phyloP scores from a whole-genome alignment of 2,797 vertebrate genomes.

The Loriculus beryllinus region DNA sequence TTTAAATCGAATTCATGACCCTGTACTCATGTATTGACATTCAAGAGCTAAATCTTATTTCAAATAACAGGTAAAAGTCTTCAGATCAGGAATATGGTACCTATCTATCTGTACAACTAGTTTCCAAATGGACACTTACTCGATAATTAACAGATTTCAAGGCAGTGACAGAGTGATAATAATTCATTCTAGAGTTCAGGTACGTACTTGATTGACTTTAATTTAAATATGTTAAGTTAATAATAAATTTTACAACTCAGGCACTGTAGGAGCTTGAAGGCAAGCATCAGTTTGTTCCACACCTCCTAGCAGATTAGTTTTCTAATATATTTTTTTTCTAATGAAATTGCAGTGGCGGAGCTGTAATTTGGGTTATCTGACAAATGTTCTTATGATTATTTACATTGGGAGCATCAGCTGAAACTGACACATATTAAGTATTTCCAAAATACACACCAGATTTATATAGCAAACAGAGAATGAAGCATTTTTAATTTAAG shows the following conservation, averaged over 20 bases:
- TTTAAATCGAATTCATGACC: slow-evolving; percentile 15
- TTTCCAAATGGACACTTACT: slow-evolving; percentile 25
- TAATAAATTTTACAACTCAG: slow-evolving; percentile 10
- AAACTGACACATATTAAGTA: neutral
- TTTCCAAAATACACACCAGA: neutral
- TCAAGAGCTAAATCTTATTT: slow-evolving; percentile 19
- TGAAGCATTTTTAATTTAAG: neutral
- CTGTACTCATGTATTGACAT: neutral
- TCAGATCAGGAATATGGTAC: neutral
- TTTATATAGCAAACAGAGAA: neutral
- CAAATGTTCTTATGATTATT: slow-evolving; percentile 10
- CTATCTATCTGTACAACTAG: neutral
- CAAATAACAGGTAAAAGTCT: slow-evolving; percentile 31
- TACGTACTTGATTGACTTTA: slow-evolving; percentile 25
- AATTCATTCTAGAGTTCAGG: slow-evolving; percentile 43
- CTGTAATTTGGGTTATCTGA: slow-evolving; percentile 40
- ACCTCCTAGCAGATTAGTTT: slow-evolving; percentile 3
- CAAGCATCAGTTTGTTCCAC: neutral
- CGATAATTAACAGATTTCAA: slow-evolving; percentile 40
- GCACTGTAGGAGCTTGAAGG: slow-evolving; percentile 3
- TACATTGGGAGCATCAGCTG: slow-evolving; percentile 7
- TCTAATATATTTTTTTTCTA: slow-evolving; percentile 15
- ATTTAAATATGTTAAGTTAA: slow-evolving; percentile 16
- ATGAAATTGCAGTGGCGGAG: neutral
- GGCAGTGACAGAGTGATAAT: slow-evolving; percentile 1